Conservation (phyloP, 2,797 vertebrate genomes). For the Miichthys miiuy region DNA sequence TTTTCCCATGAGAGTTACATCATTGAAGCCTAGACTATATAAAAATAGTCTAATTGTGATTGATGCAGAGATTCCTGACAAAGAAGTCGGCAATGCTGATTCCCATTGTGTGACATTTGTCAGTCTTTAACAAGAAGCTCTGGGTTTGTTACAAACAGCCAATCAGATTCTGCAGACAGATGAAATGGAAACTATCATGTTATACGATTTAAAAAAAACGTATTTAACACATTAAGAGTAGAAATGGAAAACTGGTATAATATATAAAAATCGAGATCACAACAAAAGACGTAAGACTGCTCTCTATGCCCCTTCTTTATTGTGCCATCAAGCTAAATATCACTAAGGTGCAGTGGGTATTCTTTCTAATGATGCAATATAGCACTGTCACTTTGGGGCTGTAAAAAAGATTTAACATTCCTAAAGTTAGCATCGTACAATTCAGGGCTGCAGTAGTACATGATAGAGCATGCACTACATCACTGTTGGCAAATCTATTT, state of each 20-base stretch:
- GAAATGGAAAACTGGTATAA: not conserved
- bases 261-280: not conserved
- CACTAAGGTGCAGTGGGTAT: not conserved
- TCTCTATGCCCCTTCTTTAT: no score
- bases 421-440: not conserved
- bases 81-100: no score
- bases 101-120: no score
- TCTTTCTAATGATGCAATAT: not conserved
- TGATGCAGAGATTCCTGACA: no score
- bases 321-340: not conserved
- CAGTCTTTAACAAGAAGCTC: no score
- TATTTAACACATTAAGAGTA: not conserved
- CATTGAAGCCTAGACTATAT: not conserved
- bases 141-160: not conserved
- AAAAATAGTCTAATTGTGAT: no score
- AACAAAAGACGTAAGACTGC: not conserved
- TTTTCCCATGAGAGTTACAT: not conserved
- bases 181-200: not conserved
- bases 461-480: not conserved
- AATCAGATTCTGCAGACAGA: not conserved
- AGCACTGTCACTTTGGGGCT: slow-evolving; percentile 1
- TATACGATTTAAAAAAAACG: not conserved
- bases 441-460: not conserved
- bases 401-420: not conserved
- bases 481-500: not conserved